Evolutionary conservation across 2,888 invertebrate genomes (phyloP).

Genomic region (Dysmachus trigonus): DNA sequence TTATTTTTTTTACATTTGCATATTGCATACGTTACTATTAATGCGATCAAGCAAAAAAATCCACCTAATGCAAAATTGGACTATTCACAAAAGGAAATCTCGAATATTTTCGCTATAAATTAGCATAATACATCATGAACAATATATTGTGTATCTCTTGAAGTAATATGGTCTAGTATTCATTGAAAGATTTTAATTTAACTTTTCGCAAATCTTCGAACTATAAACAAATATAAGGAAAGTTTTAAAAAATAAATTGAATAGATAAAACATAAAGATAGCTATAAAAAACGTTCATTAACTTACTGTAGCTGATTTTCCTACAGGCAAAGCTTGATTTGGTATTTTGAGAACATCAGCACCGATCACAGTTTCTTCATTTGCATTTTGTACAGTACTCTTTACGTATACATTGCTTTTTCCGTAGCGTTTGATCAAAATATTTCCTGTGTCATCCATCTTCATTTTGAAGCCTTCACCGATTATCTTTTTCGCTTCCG

Average conservation of each 20-base stretch:
- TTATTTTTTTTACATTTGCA: too few relatives aligned
- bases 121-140: too few relatives aligned
- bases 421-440: conserved; percentile 74
- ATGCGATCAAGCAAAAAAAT: too few relatives aligned
- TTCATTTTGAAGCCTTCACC: conserved; percentile 82
- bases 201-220: too few relatives aligned
- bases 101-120: too few relatives aligned
- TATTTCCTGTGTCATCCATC: conserved; percentile 78
- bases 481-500: conserved; percentile 90
- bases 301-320: conserved; percentile 71
- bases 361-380: conserved; percentile 73
- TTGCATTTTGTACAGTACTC: conserved; percentile 64
- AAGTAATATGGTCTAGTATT: too few relatives aligned
- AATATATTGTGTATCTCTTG: too few relatives aligned
- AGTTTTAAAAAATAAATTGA: background rate
- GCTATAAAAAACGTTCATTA: background rate
- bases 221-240: too few relatives aligned
- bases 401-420: conserved; percentile 75
- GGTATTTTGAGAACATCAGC: conserved; percentile 73
- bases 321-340: conserved; percentile 71
- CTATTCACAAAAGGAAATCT: too few relatives aligned
- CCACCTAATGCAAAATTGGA: too few relatives aligned
- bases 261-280: background rate
- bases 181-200: too few relatives aligned
- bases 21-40: too few relatives aligned